Evolutionary conservation across 2,888 invertebrate species (phyloP), one percentile per base, ranked within the genome.

Genomic region (Cheilosia scutellata): DNA sequence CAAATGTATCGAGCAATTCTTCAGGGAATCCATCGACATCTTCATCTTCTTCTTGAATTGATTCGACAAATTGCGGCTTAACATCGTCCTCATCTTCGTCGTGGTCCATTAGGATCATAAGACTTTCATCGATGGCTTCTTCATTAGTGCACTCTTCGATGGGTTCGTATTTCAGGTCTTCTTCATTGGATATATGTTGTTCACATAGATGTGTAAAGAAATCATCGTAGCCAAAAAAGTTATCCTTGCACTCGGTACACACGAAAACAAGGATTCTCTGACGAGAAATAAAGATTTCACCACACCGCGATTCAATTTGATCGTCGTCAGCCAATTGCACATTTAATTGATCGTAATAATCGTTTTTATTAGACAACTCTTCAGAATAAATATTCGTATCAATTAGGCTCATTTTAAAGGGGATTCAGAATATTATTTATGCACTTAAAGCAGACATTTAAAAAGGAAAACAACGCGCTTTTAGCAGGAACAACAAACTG

Each of bases 241-340:
- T 87, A 1, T 72, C 70, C 4, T 80, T 79, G 60, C 88, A 88
- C 53, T 87, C 60, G 16, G 72, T 79, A 53, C 88, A 88, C 25
- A 75, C 57, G 37, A 88, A 83, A 1, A 86, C 53, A 6, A 88
- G 66, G 5, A 76, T 20, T 20, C 80, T 71, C 6, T 53, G 66
- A n/a, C 29, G 76, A 4, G 88, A 88, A 47, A 88, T 66, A 27
- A 78, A 88, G 51, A 88, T 82, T 78, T 88, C 88, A 6, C 88
- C 88, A 40, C 88, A 88, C 13, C 83, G 87, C 31, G 40, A 55
- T 13, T 88, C 78, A 20, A 84, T 82, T 16, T 29, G 51, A 29
- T 87, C 87, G 9, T 78, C 63, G 7, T 63, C 65, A 0, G 55
- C 66, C 25, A 82, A 37, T 9, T 80, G 71, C 2, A 53, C 42